These are phyloP conservation scores for Chlamydotis undulata DNA, from an alignment of 2,113 vertebrate genomes.

Conservation along the genomic window DNA sequence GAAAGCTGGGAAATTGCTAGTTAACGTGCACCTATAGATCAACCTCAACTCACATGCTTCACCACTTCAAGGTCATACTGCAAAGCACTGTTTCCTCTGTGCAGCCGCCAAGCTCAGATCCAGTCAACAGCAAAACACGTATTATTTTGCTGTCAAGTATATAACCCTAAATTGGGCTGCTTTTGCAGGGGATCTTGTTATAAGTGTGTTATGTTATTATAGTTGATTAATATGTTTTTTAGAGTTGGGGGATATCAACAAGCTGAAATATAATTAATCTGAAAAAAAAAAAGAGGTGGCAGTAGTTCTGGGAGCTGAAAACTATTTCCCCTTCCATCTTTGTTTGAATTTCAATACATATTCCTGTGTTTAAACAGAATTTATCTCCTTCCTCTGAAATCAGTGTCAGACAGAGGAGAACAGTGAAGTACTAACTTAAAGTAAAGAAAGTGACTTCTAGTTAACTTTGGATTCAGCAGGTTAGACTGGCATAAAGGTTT, in stretches of 20 bases:
- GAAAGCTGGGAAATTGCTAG: conserved; percentile 33
- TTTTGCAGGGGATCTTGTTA: background rate
- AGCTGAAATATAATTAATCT: background rate
- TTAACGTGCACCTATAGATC: background rate
- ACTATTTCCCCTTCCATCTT: background rate
- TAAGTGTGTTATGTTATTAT: background rate
- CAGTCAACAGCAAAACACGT: background rate
- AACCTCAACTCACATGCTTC: background rate
- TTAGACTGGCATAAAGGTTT: background rate
- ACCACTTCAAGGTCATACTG: conserved; percentile 30
- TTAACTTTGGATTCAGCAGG: background rate
- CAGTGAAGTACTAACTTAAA: background rate
- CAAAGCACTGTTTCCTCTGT: background rate
- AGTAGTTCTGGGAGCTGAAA: background rate
- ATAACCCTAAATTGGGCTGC: background rate
- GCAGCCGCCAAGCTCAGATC: background rate
- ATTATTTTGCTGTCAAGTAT: background rate
- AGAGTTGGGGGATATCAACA: background rate
- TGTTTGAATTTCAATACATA: background rate
- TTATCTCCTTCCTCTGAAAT: background rate
- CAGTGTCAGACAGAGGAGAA: background rate
- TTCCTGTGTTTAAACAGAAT: background rate
- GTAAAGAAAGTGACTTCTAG: background rate
- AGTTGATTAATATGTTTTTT: background rate
- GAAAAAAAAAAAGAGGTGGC: background rate